Evolutionary conservation across 2,888 invertebrate species (phyloP), one percentile per base, ranked within the genome.

Genomic region (Drosophila neotestacea): DNA sequence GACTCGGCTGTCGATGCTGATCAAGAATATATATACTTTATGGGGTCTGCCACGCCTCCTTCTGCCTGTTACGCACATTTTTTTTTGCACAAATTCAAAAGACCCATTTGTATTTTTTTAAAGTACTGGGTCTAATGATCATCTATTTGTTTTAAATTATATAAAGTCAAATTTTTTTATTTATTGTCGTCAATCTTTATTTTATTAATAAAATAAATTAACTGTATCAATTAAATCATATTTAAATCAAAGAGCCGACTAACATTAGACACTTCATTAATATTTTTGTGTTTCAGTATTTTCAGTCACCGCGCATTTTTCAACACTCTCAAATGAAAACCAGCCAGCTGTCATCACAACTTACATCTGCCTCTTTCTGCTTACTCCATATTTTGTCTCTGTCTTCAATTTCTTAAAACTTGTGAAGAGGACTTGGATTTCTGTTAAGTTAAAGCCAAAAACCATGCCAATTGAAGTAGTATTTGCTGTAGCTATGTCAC

Each of bases 331-430:
- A 75, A 58, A 46, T 55, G 48, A 36, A 48, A 64, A 61, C 70
- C 79, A 27, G 64, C 70, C 80, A 5, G 62, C 65, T 80, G 81
- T 76, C 81, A 70, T 41, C 64, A 59, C 77, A 52, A 41, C 13
- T 54, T 38, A 44, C 52, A 60, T 30, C 30, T 56, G n/a, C 34
- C 7, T 13, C 30, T 10, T 9, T 5, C 16, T 10, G 22, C 22
- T 22, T 3, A 22, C 3, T 22, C 22, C 22, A 22, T 22, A 22
- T 22, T 22, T 3, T 22, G 22, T 7, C 22, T 22, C 6, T 48
- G n/a, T 13, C 27, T 36, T 27, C 52, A 39, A 16, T 28, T 13
- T 52, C 13, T 13, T 28, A 11, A 36, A 56, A 47, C 28, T 69
- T 16, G 10, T 28, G 27, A 55, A 55, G 55, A 38, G 56, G 28